These are phyloP conservation scores for Alcis repandata DNA, from an alignment of 2,888 invertebrate species.

Conservation along the genomic window DNA sequence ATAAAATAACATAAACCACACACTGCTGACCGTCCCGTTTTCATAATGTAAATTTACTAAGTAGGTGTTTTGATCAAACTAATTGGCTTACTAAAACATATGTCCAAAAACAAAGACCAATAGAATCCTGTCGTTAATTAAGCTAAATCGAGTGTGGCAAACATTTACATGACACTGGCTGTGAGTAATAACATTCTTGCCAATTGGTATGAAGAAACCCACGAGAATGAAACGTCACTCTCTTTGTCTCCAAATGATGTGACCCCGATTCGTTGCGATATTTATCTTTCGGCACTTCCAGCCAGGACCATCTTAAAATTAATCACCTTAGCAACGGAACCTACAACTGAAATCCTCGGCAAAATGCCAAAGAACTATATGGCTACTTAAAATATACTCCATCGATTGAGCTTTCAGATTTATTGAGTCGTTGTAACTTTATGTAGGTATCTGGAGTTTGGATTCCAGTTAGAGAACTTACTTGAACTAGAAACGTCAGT, in stretches of 20 bases:
- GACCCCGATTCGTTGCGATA: conserved; percentile 63
- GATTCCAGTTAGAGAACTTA: conserved; percentile 36
- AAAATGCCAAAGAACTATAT: conserved; percentile 33
- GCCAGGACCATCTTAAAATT: conserved; percentile 13
- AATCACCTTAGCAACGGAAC: conserved; percentile 8
- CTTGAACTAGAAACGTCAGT: conserved; percentile 31
- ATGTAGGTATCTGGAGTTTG: conserved; percentile 22
- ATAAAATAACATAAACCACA: background rate
- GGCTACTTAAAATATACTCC: conserved; percentile 8
- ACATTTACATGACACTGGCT: conserved; percentile 26
- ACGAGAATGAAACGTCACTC: conserved; percentile 46
- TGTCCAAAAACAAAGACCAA: conserved; percentile 13
- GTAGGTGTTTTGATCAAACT: conserved; percentile 5
- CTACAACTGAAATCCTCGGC: conserved; percentile 30
- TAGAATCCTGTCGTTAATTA: conserved; percentile 17
- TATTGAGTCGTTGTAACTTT: conserved; percentile 25
- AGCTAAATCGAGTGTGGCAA: conserved; percentile 27
- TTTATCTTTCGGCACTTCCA: conserved; percentile 50
- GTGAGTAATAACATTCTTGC: conserved; percentile 44
- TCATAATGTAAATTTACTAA: background rate
- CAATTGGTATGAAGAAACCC: conserved; percentile 55
- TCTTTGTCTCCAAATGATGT: conserved; percentile 49
- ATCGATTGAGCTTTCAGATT: conserved; percentile 16
- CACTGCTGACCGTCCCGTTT: background rate
- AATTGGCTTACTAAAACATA: conserved; percentile 15